Evolutionary conservation across 2,113 vertebrate species (phyloP), one percentile per base, ranked within the genome.

Genomic region (Siphamia tubifer): DNA sequence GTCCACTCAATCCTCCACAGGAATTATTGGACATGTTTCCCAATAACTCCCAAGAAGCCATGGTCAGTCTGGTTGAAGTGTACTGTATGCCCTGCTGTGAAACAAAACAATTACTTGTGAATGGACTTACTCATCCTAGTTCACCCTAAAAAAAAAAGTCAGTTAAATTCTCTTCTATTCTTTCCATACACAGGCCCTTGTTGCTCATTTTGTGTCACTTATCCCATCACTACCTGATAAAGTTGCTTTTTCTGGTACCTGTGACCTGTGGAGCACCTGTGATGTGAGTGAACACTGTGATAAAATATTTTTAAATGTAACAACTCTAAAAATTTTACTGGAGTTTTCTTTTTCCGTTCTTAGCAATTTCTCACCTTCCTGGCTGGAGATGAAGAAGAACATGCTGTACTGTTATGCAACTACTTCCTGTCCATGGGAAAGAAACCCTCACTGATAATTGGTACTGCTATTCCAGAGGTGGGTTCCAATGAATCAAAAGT

Each of bases 301-400:
- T 3, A 4, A 2, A 24, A 2, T 2, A 21, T 9, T 5, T 23
- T 21, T 8, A 6, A 19, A 16, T 19, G n/a, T 1, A 1, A 25
- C 1, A 43, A 3, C 11, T 49, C 24, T 3, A 4, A 30, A 30
- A 13, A 48, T 27, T 70, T 2, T 0, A 5, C 2, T 19, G 16
- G 1, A 52, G 19, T 40, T 52, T 54, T n/a, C 20, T 54, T 11
- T 23, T 75, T 8, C 57, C 61, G 2, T 11, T 38, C 74, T 77
- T 72, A 99, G 97, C 96, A 98, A 95, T 98, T 99, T 88, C 95
- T 99, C 42, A 93, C 94, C n/a, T 92, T 99, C 44, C 89, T 99
- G 32, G 95, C 96, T 2, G 98, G 98, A 42, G 96, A 98, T 11
- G 96, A 98, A 81, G 96, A 98, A 57, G 97, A 99, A 54, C 98